Percentiles rank a stretch among this genome's conserved stretches.
Conservation (phyloP, 1,140 invertebrate species). For the Philopotamus ludificatus region DNA sequence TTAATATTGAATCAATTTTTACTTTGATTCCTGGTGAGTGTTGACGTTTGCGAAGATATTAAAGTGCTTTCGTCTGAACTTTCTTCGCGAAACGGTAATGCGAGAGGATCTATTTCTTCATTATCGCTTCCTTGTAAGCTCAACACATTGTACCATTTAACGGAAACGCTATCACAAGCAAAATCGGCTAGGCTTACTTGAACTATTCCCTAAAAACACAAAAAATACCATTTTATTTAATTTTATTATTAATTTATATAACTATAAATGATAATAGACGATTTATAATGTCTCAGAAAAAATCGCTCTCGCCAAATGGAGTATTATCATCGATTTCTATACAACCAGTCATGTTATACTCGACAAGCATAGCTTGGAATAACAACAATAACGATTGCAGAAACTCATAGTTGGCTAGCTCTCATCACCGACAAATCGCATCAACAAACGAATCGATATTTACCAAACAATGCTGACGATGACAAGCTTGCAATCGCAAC, state of each 20-base stretch:
- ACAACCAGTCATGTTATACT: slow-evolving; percentile 35
- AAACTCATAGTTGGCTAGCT: slow-evolving; percentile 57
- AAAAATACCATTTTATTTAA: slow-evolving; percentile 3
- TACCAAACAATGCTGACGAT: slow-evolving; percentile 34
- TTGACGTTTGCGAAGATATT: slow-evolving; percentile 94
- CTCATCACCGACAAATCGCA: slow-evolving; percentile 46
- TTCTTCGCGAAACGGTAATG: slow-evolving; percentile 67
- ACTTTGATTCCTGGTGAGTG: slow-evolving; percentile 89
- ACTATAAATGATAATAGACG: not conserved
- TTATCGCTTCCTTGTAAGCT: slow-evolving; percentile 76
- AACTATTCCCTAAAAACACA: slow-evolving; percentile 76
- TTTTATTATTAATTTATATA: not conserved
- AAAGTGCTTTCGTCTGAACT: slow-evolving; percentile 96
- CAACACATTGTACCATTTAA: slow-evolving; percentile 94
- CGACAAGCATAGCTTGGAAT: slow-evolving; percentile 28
- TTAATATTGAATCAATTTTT: not conserved
- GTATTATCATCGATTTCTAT: slow-evolving; percentile 52
- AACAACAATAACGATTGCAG: slow-evolving; percentile 44
- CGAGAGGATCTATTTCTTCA: slow-evolving; percentile 54
- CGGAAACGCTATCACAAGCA: slow-evolving; percentile 73
- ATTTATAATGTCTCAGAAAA: slow-evolving; percentile 32
- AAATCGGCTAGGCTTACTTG: slow-evolving; percentile 96
- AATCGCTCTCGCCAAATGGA: slow-evolving; percentile 52
- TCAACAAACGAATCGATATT: not conserved
- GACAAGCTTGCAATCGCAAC: slow-evolving; percentile 33